Evolutionary conservation across 2,888 invertebrate species (phyloP).

Genomic region (Amblyteles armatorius): DNA sequence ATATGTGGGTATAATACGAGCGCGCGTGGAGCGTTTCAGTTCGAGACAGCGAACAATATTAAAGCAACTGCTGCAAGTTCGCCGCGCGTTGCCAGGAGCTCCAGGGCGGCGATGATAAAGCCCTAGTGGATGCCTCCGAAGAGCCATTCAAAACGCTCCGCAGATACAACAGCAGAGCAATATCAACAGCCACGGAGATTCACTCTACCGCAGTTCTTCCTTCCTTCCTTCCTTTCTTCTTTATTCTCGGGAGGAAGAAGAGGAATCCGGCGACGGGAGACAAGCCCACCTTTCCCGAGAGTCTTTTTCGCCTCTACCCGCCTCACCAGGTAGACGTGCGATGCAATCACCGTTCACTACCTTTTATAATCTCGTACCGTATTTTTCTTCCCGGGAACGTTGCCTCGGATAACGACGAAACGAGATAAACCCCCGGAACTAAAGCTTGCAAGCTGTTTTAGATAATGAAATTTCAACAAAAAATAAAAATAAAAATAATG

Average conservation of each 20-base stretch:
- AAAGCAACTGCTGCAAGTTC: conserved; percentile 45
- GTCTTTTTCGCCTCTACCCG: not conserved
- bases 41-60: conserved; percentile 61
- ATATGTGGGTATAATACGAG: conserved; percentile 19
- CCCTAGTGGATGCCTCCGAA: conserved; percentile 68
- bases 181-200: conserved; percentile 60
- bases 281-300: conserved; percentile 14
- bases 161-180: conserved; percentile 62
- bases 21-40: conserved; percentile 22
- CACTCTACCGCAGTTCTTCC: conserved; percentile 21
- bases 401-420: conserved; percentile 24
- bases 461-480: not conserved
- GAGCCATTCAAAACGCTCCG: conserved; percentile 72
- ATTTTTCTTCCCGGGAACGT: conserved; percentile 13
- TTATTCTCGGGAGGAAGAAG: conserved; percentile 18
- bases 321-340: not conserved
- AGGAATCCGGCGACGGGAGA: conserved; percentile 36
- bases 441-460: not conserved
- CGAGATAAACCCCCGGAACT: not conserved
- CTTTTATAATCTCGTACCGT: conserved; percentile 21
- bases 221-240: conserved; percentile 34
- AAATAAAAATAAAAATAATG: not conserved
- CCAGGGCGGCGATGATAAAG: conserved; percentile 67
- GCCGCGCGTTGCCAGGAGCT: conserved; percentile 35
- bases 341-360: conserved; percentile 22